A percentile compares a stretch with the other conserved stretches of the same genome.
phyloP scores from a whole-genome alignment of 2,888 invertebrate genomes.

The Augochlorella aurata region DNA sequence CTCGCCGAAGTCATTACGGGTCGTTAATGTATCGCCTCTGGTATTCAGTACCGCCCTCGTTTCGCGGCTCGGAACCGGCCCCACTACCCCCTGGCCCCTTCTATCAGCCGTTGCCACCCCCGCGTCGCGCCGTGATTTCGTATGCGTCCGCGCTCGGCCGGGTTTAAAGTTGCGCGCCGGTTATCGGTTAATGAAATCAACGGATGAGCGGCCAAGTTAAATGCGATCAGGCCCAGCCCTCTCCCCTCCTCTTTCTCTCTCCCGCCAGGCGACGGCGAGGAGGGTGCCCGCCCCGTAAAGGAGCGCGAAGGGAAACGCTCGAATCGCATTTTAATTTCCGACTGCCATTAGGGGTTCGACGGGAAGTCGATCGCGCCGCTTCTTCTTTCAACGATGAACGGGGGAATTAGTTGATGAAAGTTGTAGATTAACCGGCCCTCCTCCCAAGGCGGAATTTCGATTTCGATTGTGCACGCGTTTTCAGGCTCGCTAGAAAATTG shows the following conservation, averaged over 20 bases:
- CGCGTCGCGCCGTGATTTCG: slow-evolving; percentile 56
- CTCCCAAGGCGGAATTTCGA: not conserved
- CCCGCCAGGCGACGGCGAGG: not conserved
- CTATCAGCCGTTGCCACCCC: slow-evolving; percentile 34
- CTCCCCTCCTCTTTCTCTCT: slow-evolving; percentile 17
- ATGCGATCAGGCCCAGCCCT: slow-evolving; percentile 69
- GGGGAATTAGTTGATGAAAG: slow-evolving; percentile 31
- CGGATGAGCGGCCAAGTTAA: slow-evolving; percentile 79
- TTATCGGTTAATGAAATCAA: slow-evolving; percentile 81
- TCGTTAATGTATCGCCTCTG: slow-evolving; percentile 78
- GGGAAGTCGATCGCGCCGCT: slow-evolving; percentile 47
- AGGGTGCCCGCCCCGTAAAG: slow-evolving; percentile 41
- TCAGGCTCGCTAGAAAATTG: not conserved
- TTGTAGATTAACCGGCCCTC: not conserved
- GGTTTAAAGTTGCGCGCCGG: slow-evolving; percentile 71
- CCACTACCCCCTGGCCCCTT: not conserved
- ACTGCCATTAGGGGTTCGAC: slow-evolving; percentile 70
- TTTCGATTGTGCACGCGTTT: not conserved
- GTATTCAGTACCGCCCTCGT: slow-evolving; percentile 60
- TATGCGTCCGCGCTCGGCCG: slow-evolving; percentile 50
- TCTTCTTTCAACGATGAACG: slow-evolving; percentile 42
- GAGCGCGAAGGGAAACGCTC: slow-evolving; percentile 55
- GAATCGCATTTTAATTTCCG: slow-evolving; percentile 77
- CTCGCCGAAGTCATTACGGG: slow-evolving; percentile 75
- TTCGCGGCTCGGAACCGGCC: slow-evolving; percentile 40